Evolutionary conservation across 2,113 vertebrate species (phyloP), one percentile per base, ranked within the genome.

Genomic region (Irena cyanogastra): DNA sequence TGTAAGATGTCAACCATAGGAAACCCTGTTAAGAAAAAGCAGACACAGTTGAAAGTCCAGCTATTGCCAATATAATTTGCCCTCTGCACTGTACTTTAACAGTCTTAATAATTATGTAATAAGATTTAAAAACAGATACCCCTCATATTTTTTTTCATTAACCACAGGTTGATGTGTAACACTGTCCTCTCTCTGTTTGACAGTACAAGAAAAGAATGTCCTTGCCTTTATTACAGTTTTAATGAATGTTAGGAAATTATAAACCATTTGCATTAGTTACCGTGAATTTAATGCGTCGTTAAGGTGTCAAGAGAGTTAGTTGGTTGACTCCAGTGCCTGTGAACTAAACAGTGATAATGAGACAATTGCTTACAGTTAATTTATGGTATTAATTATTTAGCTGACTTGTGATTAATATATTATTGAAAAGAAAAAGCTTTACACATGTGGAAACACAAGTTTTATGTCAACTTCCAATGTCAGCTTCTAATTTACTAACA

Each of bases 321-420:
- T 80, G 71, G 45, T 90, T 0, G 3, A 72, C 65, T 80, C 66
- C 54, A 72, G 31, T 69, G 84, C 64, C 74, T 93, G 47, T 60
- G 91, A 92, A 70, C 89, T 95, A 65, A 92, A 77, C 9, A 33
- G 37, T 44, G 68, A 89, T 91, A 87, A 88, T 66, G 54, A 95
- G 71, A 72, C 41, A 75, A 77, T 70, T 92, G 39, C 79, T 75
- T 86, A 54, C 81, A 83, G 47, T 85, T 89, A 94, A 83, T 21
- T 84, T 85, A 61, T 3, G 5, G 33, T 83, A 65, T 90, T 87
- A 76, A 90, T 90, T 90, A 90, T 95, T 90, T 92, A n/a, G 14
- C 50, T 79, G 57, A 71, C n/a, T 87, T 45, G 39, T 94, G 45
- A 64, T 88, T 77, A 88, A 78, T 81, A 33, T 59, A 70, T 91